A percentile compares a stretch with the other conserved stretches of the same genome.
Conservation (phyloP, 2,797 vertebrate species). For the Masticophis lateralis region DNA sequence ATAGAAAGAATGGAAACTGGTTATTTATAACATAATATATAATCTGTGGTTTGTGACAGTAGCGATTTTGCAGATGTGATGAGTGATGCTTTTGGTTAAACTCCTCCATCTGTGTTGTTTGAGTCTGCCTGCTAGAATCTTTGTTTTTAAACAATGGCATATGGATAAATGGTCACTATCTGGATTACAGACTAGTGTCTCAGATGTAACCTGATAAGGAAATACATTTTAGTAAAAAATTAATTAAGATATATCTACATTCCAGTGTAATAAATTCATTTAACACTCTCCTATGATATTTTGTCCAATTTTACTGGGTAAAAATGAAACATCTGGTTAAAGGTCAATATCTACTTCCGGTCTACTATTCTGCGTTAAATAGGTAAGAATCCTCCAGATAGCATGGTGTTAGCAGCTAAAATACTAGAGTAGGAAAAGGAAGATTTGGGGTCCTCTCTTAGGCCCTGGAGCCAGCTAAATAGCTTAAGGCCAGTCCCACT, state of each 20-base stretch:
- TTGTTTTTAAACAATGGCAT: not conserved
- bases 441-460: not conserved
- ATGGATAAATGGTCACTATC: not conserved
- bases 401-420: not conserved
- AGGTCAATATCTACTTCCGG: not conserved
- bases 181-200: not conserved
- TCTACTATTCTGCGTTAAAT: not conserved
- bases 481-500: not conserved
- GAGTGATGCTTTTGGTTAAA: not conserved
- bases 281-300: not conserved
- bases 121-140: not conserved
- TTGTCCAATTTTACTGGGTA: not conserved
- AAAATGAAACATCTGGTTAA: not conserved
- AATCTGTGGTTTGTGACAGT: not conserved
- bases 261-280: not conserved
- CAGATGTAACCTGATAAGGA: not conserved
- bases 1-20: conserved; percentile 1
- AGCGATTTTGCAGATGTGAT: not conserved
- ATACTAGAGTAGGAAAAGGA: not conserved
- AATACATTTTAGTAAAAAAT: not conserved
- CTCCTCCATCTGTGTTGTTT: not conserved
- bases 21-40: not conserved
- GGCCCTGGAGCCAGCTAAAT: not conserved
- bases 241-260: not conserved
- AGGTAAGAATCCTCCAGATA: not conserved